Evolutionary conservation across 2,888 invertebrate species (phyloP).

Genomic region (Gnatocerus cornutus): DNA sequence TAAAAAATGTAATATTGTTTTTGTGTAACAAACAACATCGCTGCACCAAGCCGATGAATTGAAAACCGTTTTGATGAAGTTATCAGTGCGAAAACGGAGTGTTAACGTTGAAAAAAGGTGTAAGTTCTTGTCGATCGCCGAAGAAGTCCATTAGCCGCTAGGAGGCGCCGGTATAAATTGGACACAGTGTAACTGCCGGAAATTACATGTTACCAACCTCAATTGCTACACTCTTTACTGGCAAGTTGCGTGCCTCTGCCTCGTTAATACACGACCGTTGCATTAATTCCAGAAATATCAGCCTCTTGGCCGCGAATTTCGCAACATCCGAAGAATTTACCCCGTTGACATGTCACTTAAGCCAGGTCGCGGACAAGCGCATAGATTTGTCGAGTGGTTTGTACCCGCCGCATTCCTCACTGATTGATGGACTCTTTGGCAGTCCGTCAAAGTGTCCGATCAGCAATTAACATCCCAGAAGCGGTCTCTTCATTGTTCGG

Average conservation of each 20-base stretch:
- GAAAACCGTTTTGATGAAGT: background rate
- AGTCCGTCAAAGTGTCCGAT: conserved; percentile 52
- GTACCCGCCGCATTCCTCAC: conserved; percentile 52
- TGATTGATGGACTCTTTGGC: conserved; percentile 61
- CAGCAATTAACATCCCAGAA: conserved; percentile 38
- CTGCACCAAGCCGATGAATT: too few relatives aligned
- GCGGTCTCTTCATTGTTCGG: conserved; percentile 43
- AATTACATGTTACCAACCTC: conserved; percentile 53
- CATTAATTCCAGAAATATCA: conserved; percentile 40
- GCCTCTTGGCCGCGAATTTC: conserved; percentile 3
- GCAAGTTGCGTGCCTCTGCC: conserved; percentile 44
- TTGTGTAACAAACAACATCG: too few relatives aligned
- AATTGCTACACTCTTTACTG: conserved; percentile 43
- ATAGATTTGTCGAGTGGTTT: conserved; percentile 63
- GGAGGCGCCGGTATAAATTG: conserved; percentile 53
- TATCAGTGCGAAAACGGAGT: too few relatives aligned
- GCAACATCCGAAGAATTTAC: conserved; percentile 21
- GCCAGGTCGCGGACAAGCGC: conserved; percentile 50
- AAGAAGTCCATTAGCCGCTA: conserved; percentile 36
- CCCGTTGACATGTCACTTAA: conserved; percentile 26
- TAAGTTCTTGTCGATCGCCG: too few relatives aligned
- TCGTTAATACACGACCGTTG: too few relatives aligned
- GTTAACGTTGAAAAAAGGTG: too few relatives aligned
- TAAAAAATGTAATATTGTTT: too few relatives aligned
- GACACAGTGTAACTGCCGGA: conserved; percentile 52